Evolutionary conservation across 2,113 vertebrate species (phyloP).

Genomic region (Heloderma charlesbogerti): DNA sequence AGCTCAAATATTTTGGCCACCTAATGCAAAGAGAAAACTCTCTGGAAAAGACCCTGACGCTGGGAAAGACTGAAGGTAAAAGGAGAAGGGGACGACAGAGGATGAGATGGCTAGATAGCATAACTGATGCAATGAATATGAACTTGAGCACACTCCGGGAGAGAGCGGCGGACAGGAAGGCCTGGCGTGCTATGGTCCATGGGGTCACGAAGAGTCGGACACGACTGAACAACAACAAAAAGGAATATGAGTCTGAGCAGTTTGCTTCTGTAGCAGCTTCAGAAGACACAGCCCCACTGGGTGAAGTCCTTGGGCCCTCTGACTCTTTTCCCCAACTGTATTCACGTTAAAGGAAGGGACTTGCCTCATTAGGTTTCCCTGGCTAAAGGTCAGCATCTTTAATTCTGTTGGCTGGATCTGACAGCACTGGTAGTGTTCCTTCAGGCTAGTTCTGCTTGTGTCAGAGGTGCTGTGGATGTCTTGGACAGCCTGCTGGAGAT

Average conservation of each 20-base stretch:
- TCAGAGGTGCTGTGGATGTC: background rate
- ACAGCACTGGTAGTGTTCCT: background rate
- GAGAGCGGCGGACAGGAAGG: too few relatives aligned
- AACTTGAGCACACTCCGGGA: too few relatives aligned
- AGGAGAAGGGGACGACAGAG: too few relatives aligned
- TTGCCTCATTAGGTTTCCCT: background rate
- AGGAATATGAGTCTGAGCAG: background rate
- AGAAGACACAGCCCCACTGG: background rate
- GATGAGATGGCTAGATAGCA: too few relatives aligned
- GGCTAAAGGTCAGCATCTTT: background rate
- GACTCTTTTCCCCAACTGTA: background rate
- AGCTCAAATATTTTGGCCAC: too few relatives aligned
- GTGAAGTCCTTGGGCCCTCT: background rate
- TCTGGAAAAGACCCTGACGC: too few relatives aligned
- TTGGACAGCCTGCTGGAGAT: background rate
- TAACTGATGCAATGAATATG: too few relatives aligned
- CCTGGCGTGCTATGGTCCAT: too few relatives aligned
- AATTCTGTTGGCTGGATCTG: background rate
- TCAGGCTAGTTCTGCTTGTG: background rate
- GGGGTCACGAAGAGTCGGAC: too few relatives aligned
- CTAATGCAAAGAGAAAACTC: too few relatives aligned
- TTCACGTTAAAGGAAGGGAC: background rate
- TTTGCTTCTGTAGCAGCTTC: background rate
- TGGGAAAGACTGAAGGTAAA: too few relatives aligned
- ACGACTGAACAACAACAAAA: too few relatives aligned